These are phyloP conservation scores for Clarias platycephalus DNA, from an alignment of 2,797 vertebrate genomes.

Conservation along the genomic window DNA sequence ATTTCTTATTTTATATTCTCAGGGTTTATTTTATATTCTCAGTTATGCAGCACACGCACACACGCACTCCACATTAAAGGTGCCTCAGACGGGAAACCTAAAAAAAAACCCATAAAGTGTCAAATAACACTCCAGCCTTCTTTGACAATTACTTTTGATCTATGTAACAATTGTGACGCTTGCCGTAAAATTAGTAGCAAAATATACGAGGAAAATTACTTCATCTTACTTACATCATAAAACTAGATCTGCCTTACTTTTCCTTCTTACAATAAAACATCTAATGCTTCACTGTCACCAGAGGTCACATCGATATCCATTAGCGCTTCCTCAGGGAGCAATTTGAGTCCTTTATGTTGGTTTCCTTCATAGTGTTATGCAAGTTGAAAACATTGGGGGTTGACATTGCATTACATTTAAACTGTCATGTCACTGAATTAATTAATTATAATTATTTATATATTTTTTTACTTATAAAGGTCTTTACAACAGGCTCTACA, in stretches of 20 bases:
- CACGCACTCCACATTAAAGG: neutral
- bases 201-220: neutral
- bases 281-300: neutral
- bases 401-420: neutral
- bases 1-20: neutral
- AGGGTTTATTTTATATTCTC: neutral
- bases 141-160: neutral
- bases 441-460: neutral
- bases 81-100: neutral
- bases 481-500: no score
- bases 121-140: neutral
- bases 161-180: neutral
- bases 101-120: neutral
- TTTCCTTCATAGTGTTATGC: neutral
- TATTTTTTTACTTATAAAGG: neutral
- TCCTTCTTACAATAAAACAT: neutral
- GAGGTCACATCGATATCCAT: neutral
- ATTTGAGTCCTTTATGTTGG: neutral
- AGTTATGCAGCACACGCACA: neutral
- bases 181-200: no score
- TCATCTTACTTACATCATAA: neutral
- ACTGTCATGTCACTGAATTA: neutral
- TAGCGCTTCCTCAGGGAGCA: neutral
- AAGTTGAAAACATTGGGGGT: neutral
- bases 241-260: neutral